Evolutionary conservation across 2,113 vertebrate genomes (phyloP), one percentile per base, ranked within the genome.

Genomic region (Hippocampus mohnikei): DNA sequence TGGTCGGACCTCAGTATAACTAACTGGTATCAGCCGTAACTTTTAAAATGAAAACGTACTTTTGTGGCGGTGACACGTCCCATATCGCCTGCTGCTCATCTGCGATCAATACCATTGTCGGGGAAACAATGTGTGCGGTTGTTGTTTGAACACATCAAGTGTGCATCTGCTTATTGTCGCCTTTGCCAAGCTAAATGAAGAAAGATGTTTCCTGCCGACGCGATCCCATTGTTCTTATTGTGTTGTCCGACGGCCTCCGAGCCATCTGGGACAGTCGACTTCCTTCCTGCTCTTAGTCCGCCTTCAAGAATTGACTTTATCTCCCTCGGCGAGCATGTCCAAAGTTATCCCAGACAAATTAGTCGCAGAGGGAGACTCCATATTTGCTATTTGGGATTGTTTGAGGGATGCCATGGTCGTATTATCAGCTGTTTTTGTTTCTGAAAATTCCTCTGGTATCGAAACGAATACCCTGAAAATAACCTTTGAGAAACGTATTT

Each of bases 161-260:
- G 64, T 42, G 60, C 71, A 76, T 80, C 65, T 81, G 74, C 71
- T 61, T 64, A 67, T 72, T 81, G 75, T 86, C 70, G 58, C 69
- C 62, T 75, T 46, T 16, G 27, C 58, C n/a, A 20, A 56, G 78
- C 60, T 59, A 58, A 69, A 73, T 70, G 25, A 33, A 72, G 52
- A 73, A 74, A 65, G 71, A 79, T 55, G 46, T 74, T 74, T 83
- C 80, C 82, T 75, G 73, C 66, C 74, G 77, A 68, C 78, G 41
- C 33, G 63, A 60, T 72, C 59, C 48, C 56, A 72, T 82, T 84
- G 75, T 88, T 84, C 69, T n/a, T 37, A 10, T 60, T 79, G 37
- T 41, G 20, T 72, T 73, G 59, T 42, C 33, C 21, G 8, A 23
- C n/a, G 5, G 52, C 52, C 21, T 55, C 74, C 44, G 2, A 58